These are phyloP conservation scores for Zapornia atra DNA, from an alignment of 2,113 vertebrate species.

Conservation along the genomic window DNA sequence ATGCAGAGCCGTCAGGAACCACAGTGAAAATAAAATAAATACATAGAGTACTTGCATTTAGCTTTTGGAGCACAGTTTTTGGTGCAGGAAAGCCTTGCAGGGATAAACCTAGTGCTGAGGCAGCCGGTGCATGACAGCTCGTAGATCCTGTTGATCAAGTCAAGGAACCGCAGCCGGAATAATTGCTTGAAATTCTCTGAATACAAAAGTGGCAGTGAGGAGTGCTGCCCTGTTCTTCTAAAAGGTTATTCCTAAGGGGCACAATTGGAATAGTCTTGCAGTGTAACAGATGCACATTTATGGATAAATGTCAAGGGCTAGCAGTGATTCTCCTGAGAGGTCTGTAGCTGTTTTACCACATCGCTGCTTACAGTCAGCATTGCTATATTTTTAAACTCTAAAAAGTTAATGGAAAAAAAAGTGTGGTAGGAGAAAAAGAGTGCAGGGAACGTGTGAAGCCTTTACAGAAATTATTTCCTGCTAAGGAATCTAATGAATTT, in stretches of 20 bases:
- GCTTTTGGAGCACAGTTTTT: not conserved
- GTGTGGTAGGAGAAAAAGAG: not conserved
- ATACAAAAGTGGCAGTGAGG: not conserved
- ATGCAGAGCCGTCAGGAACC: not conserved
- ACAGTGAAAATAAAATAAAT: not conserved
- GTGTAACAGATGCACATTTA: not conserved
- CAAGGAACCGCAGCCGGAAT: constrained; percentile 4
- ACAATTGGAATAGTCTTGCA: not conserved
- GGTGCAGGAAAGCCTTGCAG: not conserved
- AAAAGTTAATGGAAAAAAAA: not conserved
- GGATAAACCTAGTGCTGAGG: not conserved
- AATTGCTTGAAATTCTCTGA: constrained; percentile 37
- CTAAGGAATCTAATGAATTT: constrained; percentile 17
- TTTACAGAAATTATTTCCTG: constrained; percentile 40
- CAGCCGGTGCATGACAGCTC: not conserved
- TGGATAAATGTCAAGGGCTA: constrained; percentile 3
- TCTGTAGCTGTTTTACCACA: not conserved
- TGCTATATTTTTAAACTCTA: not conserved
- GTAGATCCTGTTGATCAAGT: constrained; percentile 37
- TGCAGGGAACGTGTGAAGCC: not conserved
- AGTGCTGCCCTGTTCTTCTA: not conserved
- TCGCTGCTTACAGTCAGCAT: not conserved
- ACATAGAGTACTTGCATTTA: not conserved
- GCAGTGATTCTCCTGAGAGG: not conserved
- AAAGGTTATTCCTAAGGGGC: not conserved